Percentiles rank a stretch among this genome's conserved stretches.
phyloP scores from a whole-genome alignment of 2,888 invertebrate species.

The Ferdinandea cuprea region DNA sequence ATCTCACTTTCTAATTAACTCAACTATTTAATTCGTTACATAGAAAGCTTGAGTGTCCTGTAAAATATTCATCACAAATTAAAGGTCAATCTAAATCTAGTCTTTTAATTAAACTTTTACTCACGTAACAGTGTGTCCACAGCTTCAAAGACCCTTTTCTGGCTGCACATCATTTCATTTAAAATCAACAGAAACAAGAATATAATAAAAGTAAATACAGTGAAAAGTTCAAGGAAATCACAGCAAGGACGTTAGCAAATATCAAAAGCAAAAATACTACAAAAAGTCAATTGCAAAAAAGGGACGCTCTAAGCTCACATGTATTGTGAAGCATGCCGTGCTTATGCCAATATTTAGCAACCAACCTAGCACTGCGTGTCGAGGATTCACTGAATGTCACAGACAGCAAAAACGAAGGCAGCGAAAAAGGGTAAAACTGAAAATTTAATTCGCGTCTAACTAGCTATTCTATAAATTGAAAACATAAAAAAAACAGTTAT shows the following conservation, averaged over 20 bases:
- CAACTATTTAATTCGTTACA: too few relatives aligned
- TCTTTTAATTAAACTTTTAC: neutral
- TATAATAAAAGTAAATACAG: conserved; percentile 26
- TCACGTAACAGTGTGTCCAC: neutral
- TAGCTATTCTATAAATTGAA: conserved; percentile 1
- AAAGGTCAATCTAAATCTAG: neutral
- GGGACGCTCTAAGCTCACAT: conserved; percentile 59
- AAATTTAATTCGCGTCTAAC: conserved; percentile 19
- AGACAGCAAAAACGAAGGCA: conserved; percentile 59
- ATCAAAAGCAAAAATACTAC: conserved; percentile 48
- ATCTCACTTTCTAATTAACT: too few relatives aligned
- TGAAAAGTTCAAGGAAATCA: conserved; percentile 65
- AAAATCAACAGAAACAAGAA: conserved; percentile 43
- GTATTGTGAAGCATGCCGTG: conserved; percentile 76
- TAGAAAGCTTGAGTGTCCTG: too few relatives aligned
- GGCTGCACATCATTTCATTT: neutral
- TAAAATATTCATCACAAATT: too few relatives aligned
- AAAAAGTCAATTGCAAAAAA: conserved; percentile 67
- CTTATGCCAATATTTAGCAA: conserved; percentile 77
- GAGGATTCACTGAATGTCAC: conserved; percentile 60
- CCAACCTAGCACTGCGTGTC: conserved; percentile 60
- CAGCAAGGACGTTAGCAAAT: conserved; percentile 64
- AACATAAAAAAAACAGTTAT: conserved; percentile 3
- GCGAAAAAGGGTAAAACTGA: conserved; percentile 41
- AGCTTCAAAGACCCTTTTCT: neutral